phyloP scores from a whole-genome alignment of 2,797 vertebrate species.

The Moxostoma hubbsi region DNA sequence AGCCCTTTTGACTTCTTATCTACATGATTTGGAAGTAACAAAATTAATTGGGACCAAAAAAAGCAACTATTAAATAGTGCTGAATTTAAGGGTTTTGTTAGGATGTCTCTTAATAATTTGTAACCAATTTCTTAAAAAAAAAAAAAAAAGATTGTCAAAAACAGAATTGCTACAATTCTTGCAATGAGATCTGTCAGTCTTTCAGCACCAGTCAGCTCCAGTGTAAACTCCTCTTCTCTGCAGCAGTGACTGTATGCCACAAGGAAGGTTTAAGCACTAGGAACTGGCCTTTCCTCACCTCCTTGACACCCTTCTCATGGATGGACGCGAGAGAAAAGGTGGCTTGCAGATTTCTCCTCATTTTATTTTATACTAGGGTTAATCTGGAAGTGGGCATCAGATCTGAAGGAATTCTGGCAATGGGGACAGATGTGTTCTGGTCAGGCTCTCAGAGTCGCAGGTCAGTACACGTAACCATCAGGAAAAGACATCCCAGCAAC shows the following conservation, averaged over 20 bases:
- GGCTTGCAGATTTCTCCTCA: constrained; percentile 57
- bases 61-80: constrained; percentile 75
- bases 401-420: constrained; percentile 58
- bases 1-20: constrained; percentile 72
- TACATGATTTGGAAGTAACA: constrained; percentile 57
- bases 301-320: constrained; percentile 65
- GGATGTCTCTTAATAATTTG: constrained; percentile 43
- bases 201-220: constrained; percentile 57
- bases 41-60: constrained; percentile 63
- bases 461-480: constrained; percentile 89
- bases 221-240: constrained; percentile 63
- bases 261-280: constrained; percentile 60
- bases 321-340: constrained; percentile 54
- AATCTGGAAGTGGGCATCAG: constrained; percentile 60
- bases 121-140: constrained; percentile 60
- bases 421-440: constrained; percentile 59
- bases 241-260: constrained; percentile 72
- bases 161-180: constrained; percentile 72
- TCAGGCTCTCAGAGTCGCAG: constrained; percentile 62
- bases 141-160: constrained; percentile 79
- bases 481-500: constrained; percentile 81
- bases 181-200: constrained; percentile 64
- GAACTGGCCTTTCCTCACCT: constrained; percentile 63
- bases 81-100: constrained; percentile 62
- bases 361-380: constrained; percentile 45